Conservation (phyloP, 2,888 invertebrate genomes). For the Drosophila hamatofila region DNA sequence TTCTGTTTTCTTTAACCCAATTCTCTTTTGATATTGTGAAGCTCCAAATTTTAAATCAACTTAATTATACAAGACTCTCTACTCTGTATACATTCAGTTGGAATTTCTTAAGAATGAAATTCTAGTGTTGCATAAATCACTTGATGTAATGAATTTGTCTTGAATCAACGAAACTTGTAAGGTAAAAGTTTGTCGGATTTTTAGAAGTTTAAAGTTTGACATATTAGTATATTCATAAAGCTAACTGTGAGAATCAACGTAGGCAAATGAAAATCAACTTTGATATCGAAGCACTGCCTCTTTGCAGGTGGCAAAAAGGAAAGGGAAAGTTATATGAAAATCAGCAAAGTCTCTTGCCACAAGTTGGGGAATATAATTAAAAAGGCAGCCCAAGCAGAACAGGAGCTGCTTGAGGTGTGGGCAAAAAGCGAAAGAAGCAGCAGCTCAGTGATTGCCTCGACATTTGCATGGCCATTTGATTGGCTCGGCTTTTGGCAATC, state of each 20-base stretch:
- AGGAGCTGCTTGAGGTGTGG: not conserved
- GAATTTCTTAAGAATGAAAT: not conserved
- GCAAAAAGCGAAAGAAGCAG: not conserved
- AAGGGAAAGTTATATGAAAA: not conserved
- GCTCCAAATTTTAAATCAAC: not conserved
- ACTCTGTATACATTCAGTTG: not conserved
- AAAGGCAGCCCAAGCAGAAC: not conserved
- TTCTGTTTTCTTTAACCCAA: not conserved
- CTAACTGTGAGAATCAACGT: not conserved
- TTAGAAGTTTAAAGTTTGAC: not conserved
- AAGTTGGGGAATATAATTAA: conserved; percentile 14
- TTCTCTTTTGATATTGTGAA: not conserved
- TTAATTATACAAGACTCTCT: not conserved
- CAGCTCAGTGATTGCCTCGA: not conserved
- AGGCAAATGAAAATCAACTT: not conserved
- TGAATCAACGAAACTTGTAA: not conserved
- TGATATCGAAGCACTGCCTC: not conserved
- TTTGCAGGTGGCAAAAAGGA: no score
- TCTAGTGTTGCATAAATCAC: not conserved
- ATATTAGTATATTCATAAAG: not conserved
- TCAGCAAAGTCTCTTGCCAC: not conserved
- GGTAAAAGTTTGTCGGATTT: not conserved
- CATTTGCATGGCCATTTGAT: conserved; percentile 30
- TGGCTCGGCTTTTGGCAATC: not conserved
- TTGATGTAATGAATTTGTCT: not conserved